Conservation (phyloP, 2,888 invertebrate species). For the Nephrocerus scutellatus region DNA sequence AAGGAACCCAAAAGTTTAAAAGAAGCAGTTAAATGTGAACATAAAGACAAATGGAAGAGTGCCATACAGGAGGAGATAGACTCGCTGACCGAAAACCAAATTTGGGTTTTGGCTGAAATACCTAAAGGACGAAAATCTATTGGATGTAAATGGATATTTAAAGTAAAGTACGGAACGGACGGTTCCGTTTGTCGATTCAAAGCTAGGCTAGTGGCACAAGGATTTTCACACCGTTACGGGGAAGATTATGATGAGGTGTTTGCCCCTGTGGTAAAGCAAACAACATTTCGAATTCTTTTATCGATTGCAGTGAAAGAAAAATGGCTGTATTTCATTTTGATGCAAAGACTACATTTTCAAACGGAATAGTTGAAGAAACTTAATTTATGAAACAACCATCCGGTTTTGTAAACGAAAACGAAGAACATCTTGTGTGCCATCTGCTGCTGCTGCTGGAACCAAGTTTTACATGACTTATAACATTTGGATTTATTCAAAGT, state of each 20-base stretch:
- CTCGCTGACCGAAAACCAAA: constrained; percentile 6
- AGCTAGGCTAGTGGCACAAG: constrained; percentile 17
- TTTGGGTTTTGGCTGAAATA: constrained; percentile 14
- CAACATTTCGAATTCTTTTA: constrained; percentile 16
- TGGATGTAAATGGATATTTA: constrained; percentile 23
- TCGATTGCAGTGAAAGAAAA: too few relatives aligned
- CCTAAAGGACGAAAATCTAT: constrained; percentile 22
- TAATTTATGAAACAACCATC: too few relatives aligned
- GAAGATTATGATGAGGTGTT: constrained; percentile 19
- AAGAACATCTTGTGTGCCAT: too few relatives aligned
- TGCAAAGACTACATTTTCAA: too few relatives aligned
- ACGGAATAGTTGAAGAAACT: too few relatives aligned
- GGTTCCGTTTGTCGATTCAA: constrained; percentile 15
- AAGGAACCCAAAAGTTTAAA: constrained; percentile 12
- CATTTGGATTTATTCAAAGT: too few relatives aligned
- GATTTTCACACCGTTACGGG: constrained; percentile 14
- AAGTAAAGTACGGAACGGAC: constrained; percentile 10
- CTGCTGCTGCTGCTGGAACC: too few relatives aligned
- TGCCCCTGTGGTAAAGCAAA: constrained; percentile 15
- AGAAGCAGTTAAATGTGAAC: constrained; percentile 4
- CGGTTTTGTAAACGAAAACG: too few relatives aligned
- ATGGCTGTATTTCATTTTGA: too few relatives aligned
- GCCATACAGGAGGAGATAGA: constrained; percentile 12
- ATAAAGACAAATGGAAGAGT: constrained; percentile 8
- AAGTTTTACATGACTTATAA: too few relatives aligned